Conservation (phyloP, 1,140 invertebrate species). For the Lethrus apterus region DNA sequence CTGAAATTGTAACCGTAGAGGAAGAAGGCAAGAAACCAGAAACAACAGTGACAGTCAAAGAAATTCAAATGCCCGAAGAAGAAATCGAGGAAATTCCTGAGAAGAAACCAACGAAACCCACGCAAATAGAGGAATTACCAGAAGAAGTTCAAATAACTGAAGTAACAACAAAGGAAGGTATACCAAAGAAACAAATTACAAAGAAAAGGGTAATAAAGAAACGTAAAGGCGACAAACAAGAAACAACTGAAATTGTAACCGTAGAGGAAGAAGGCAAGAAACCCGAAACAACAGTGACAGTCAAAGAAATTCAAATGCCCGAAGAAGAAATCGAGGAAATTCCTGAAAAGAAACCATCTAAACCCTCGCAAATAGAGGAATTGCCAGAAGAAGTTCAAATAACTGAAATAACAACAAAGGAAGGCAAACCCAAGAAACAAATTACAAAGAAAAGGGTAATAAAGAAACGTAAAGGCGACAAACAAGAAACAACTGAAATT, state of each 20-base stretch:
- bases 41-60: conserved; percentile 28
- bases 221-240: conserved; percentile 31
- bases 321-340: conserved; percentile 23
- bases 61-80: conserved; percentile 24
- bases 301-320: conserved; percentile 37
- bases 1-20: conserved; percentile 33
- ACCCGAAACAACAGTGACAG: conserved; percentile 35
- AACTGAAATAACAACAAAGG: conserved; percentile 18
- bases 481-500: conserved; percentile 31
- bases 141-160: conserved; percentile 23
- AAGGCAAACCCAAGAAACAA: conserved; percentile 28
- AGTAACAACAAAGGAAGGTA: conserved; percentile 20
- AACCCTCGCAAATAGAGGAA: conserved; percentile 14
- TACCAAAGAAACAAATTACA: conserved; percentile 28
- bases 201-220: conserved; percentile 32
- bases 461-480: conserved; percentile 28
- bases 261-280: conserved; percentile 36
- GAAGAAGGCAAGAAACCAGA: conserved; percentile 28
- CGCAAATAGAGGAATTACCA: conserved; percentile 21
- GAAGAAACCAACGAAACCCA: conserved; percentile 10
- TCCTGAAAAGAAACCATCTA: conserved; percentile 6
- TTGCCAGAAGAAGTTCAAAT: conserved; percentile 22
- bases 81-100: conserved; percentile 14
- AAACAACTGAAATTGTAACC: conserved; percentile 34
- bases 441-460: conserved; percentile 28